These are phyloP conservation scores for Thaleichthys pacificus DNA, from an alignment of 2,797 vertebrate genomes.

Conservation along the genomic window DNA sequence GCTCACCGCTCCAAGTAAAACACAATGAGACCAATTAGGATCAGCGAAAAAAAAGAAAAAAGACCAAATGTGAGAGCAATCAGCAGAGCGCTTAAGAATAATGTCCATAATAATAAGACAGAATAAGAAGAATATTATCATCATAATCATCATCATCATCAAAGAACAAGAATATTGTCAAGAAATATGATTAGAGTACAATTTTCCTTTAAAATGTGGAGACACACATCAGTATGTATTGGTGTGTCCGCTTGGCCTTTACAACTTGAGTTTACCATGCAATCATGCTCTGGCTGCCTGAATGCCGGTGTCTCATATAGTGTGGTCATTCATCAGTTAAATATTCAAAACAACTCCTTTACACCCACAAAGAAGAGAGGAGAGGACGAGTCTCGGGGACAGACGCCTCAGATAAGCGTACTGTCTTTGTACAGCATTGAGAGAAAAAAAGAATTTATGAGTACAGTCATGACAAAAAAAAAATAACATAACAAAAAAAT, in stretches of 20 bases:
- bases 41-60: conserved; percentile 34
- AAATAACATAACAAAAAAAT: conserved; percentile 3
- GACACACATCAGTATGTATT: conserved; percentile 60
- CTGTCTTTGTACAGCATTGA: conserved; percentile 65
- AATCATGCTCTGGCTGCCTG: conserved; percentile 77
- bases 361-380: conserved; percentile 67
- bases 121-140: conserved; percentile 43
- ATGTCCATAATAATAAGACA: conserved; percentile 76
- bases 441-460: conserved; percentile 38
- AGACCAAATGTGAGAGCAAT: conserved; percentile 69
- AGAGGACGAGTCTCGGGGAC: conserved; percentile 46
- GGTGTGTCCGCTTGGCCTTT: conserved; percentile 61
- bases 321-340: conserved; percentile 71
- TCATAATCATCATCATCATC: conserved; percentile 61
- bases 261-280: conserved; percentile 77
- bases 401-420: conserved; percentile 57
- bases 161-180: conserved; percentile 76
- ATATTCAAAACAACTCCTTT: conserved; percentile 74
- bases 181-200: conserved; percentile 68
- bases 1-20: conserved; percentile 72
- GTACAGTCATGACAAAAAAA: conserved; percentile 44
- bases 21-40: conserved; percentile 75
- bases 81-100: conserved; percentile 74
- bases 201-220: conserved; percentile 69
- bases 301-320: conserved; percentile 70